phyloP scores from a whole-genome alignment of 2,113 vertebrate genomes.

The Lophochroa leadbeateri region DNA sequence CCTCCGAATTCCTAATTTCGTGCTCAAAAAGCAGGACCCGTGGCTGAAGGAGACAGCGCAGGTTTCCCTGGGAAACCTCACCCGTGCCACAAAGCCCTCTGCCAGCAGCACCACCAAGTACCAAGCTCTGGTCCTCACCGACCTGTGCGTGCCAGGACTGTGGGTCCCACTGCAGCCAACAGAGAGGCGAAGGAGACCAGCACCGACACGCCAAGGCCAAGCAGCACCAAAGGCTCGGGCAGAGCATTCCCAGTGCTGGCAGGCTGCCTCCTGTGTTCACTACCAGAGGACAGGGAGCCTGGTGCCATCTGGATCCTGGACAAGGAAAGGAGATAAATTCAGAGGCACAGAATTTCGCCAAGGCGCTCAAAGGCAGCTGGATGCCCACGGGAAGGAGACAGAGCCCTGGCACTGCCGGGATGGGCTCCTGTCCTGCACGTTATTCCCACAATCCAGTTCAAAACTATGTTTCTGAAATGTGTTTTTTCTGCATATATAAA shows the following conservation, averaged over 20 bases:
- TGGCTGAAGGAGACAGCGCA: accelerated
- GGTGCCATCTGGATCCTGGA: not conserved
- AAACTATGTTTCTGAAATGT: too few relatives aligned
- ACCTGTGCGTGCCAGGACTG: not conserved
- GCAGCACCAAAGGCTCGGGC: not conserved
- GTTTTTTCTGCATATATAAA: too few relatives aligned
- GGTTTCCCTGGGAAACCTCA: not conserved
- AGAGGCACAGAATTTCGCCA: not conserved
- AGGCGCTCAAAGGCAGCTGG: not conserved
- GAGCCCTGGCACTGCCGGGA: not conserved
- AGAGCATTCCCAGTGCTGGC: not conserved
- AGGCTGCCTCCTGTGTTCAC: slow-evolving; percentile 5
- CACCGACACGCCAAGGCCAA: not conserved
- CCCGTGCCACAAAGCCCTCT: not conserved
- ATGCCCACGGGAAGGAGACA: not conserved
- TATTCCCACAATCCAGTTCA: too few relatives aligned
- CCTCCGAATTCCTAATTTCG: too few relatives aligned
- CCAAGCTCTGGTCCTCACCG: accelerated
- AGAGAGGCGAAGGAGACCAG: not conserved
- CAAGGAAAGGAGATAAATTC: not conserved
- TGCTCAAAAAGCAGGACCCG: not conserved
- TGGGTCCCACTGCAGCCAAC: not conserved
- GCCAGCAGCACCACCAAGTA: not conserved
- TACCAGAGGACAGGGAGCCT: not conserved
- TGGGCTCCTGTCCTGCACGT: not conserved